Evolutionary conservation across 2,888 invertebrate species (phyloP).

Genomic region (Creontiades dilutus): DNA sequence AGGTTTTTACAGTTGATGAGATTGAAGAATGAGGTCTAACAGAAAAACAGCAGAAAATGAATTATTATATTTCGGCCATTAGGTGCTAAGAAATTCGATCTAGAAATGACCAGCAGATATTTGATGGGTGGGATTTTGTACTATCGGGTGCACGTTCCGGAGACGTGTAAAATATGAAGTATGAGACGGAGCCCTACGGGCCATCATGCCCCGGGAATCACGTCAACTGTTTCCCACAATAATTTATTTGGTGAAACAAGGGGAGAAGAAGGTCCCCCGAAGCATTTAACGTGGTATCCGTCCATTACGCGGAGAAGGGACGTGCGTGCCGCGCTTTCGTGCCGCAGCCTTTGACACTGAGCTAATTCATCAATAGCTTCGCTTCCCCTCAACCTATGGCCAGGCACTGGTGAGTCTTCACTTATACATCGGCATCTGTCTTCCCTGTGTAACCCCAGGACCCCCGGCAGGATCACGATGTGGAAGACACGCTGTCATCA

Average conservation of each 20-base stretch:
- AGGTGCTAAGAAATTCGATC: too few relatives aligned
- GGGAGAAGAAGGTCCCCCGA: conserved; percentile 37
- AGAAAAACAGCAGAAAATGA: too few relatives aligned
- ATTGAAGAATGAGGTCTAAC: too few relatives aligned
- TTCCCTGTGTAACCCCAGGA: conserved; percentile 19
- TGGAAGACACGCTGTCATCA: conserved; percentile 52
- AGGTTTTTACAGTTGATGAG: too few relatives aligned
- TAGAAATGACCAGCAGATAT: background rate
- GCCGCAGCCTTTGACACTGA: conserved; percentile 68
- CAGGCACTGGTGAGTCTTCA: background rate
- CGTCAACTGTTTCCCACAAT: conserved; percentile 69
- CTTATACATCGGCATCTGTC: conserved; percentile 41
- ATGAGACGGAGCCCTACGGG: background rate
- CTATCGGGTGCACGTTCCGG: background rate
- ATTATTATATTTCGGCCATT: too few relatives aligned
- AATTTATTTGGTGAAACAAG: conserved; percentile 64
- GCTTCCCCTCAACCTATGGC: conserved; percentile 13
- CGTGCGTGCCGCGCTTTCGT: conserved; percentile 70
- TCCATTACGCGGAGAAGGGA: conserved; percentile 61
- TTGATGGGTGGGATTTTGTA: background rate
- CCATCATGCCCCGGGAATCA: conserved; percentile 25
- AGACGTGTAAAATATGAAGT: conserved; percentile 7
- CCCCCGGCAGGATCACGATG: conserved; percentile 22
- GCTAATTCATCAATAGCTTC: conserved; percentile 70
- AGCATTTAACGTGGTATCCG: conserved; percentile 65